Evolutionary conservation across 2,113 vertebrate species (phyloP), one percentile per base, ranked within the genome.

Genomic region (Paramisgurnus dabryanus): DNA sequence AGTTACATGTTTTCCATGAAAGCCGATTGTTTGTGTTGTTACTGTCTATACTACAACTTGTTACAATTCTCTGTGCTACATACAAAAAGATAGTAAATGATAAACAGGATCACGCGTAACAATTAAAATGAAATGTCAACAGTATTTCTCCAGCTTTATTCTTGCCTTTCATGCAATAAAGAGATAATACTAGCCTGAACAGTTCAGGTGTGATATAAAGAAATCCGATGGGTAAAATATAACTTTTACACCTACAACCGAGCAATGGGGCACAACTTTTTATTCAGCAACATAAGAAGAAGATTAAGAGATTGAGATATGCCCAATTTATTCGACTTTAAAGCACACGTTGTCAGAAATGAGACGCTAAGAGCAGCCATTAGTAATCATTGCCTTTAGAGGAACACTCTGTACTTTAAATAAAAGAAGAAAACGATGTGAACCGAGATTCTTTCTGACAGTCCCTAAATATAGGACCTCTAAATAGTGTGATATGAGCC

Each of bases 341-440:
- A 72, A 65, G 18, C 22, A 39, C 47, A 47, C 40, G 7, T 63
- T 61, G 65, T 73, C 12, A 72, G 60, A 78, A 22, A 72, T 67
- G 39, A 78, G 12, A 63, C 10, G 27, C 53, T 71, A 53, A 70
- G 57, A 40, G 47, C 57, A 10, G 34, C 18, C 55, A 27, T 61
- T 69, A 71, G 74, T 39, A 63, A 68, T 76, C 75, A 71, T 55
- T 64, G 58, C 8, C 72, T 22, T 82, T 47, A 3, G 58, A 64
- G 75, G 17, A 57, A 69, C 12, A 81, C 40, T 60, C 43, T 69
- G 7, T 55, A 55, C 7, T 17, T 41, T 70, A 39, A 76, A 72
- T 18, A 65, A 6, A 43, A 13, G 43, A 40, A 17, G 40, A 40
- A 63, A 40, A 67, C n/a, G 2, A 49, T 41, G 2, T 13, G 55